Percentiles rank a stretch among this genome's conserved stretches.
These are phyloP conservation scores for Macrobrachium nipponense DNA, from an alignment of 1,140 invertebrate genomes.

Conservation along the genomic window DNA sequence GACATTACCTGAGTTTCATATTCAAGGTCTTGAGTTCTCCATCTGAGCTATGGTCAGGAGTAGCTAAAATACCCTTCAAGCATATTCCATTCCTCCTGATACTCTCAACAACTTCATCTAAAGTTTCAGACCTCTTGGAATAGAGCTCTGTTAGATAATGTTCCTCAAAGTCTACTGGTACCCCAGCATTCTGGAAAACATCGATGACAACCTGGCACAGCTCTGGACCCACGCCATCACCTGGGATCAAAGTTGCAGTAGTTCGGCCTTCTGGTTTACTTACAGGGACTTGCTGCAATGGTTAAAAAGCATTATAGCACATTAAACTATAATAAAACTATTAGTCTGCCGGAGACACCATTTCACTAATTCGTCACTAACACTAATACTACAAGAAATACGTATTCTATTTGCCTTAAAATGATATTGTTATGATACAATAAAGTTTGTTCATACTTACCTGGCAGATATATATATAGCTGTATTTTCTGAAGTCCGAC, in stretches of 20 bases:
- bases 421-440: too few relatives aligned
- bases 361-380: not conserved
- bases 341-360: not conserved
- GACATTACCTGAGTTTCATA: slow-evolving; percentile 87
- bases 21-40: slow-evolving; percentile 95
- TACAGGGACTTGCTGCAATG: slow-evolving; percentile 37
- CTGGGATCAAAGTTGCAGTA: slow-evolving; percentile 94
- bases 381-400: too few relatives aligned
- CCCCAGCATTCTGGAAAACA: slow-evolving; percentile 85
- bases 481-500: too few relatives aligned
- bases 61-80: slow-evolving; percentile 95
- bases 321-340: not conserved
- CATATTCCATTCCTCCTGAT: slow-evolving; percentile 93
- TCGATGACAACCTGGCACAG: slow-evolving; percentile 92
- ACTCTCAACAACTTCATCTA: slow-evolving; percentile 91
- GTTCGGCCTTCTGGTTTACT: slow-evolving; percentile 77
- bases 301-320: not conserved
- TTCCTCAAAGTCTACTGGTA: slow-evolving; percentile 90
- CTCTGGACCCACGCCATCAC: slow-evolving; percentile 98
- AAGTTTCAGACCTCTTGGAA: slow-evolving; percentile 86
- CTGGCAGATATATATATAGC: too few relatives aligned
- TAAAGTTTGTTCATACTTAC: too few relatives aligned
- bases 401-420: too few relatives aligned
- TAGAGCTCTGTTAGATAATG: slow-evolving; percentile 93
- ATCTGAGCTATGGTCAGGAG: slow-evolving; percentile 88